Conservation (phyloP, 2,113 vertebrate species). For the Sylvicapra grimmia region DNA sequence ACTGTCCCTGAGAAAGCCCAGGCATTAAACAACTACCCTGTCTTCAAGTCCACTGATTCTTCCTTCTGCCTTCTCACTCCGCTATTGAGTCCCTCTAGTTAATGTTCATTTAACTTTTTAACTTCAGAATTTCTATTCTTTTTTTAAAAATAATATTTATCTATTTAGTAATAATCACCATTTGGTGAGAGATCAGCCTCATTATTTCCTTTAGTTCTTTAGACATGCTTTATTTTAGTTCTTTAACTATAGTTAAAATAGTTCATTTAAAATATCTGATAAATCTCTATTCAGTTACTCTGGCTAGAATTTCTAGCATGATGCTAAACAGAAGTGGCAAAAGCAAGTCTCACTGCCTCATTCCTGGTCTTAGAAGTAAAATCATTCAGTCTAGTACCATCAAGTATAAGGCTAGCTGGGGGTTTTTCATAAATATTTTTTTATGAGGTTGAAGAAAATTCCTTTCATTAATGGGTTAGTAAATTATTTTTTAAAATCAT, state of each 20-base stretch:
- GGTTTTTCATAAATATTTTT: background rate
- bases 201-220: background rate
- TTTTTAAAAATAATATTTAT: background rate
- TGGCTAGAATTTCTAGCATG: background rate
- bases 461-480: background rate
- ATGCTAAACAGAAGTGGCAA: background rate
- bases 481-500: background rate
- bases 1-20: background rate
- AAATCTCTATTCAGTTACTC: background rate
- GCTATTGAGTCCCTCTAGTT: background rate
- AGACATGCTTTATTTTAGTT: background rate
- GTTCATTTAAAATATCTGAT: background rate
- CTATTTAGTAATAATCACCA: background rate
- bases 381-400: background rate
- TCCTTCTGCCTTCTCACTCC: background rate
- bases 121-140: background rate
- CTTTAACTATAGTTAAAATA: background rate
- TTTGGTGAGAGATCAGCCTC: background rate
- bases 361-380: background rate
- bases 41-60: background rate
- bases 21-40: background rate
- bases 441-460: background rate
- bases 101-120: background rate
- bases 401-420: background rate
- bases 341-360: background rate